Percentiles rank a stretch among this genome's conserved stretches.
These are phyloP conservation scores for Uropetala carovei DNA, from an alignment of 2,888 invertebrate genomes.

Conservation along the genomic window DNA sequence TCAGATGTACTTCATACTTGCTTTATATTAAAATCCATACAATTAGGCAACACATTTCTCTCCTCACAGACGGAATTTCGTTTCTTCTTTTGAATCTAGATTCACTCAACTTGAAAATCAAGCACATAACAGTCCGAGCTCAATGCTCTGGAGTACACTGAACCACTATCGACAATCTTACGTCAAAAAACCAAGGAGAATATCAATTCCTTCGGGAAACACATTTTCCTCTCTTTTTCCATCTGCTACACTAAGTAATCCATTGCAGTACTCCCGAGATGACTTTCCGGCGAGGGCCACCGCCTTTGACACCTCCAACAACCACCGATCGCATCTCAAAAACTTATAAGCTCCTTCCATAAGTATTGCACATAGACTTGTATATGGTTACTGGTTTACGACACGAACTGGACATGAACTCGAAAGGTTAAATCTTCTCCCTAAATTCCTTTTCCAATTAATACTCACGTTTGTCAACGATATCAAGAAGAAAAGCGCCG, in stretches of 20 bases:
- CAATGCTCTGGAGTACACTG: neutral
- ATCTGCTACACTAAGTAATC: neutral
- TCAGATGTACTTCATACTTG: too few species aligned
- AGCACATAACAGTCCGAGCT: constrained; percentile 26
- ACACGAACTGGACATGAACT: too few species aligned
- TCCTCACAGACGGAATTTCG: too few species aligned
- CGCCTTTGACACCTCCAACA: neutral
- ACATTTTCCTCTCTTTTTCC: too few species aligned
- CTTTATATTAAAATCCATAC: too few species aligned
- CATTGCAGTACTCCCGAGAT: too few species aligned
- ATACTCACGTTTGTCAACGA: constrained; percentile 45
- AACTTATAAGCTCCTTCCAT: neutral
- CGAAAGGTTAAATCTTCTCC: neutral
- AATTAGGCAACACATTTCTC: too few species aligned
- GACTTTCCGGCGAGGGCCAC: too few species aligned
- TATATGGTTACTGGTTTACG: too few species aligned
- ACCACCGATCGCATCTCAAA: neutral
- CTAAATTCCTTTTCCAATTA: neutral
- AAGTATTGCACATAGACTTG: too few species aligned
- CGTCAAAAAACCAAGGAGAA: neutral
- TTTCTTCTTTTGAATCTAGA: too few species aligned
- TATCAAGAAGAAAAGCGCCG: constrained; percentile 14
- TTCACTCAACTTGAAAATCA: neutral
- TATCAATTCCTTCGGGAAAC: neutral
- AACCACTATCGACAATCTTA: neutral